These are phyloP conservation scores for Platalea minor DNA, from an alignment of 2,797 vertebrate species.

Conservation along the genomic window DNA sequence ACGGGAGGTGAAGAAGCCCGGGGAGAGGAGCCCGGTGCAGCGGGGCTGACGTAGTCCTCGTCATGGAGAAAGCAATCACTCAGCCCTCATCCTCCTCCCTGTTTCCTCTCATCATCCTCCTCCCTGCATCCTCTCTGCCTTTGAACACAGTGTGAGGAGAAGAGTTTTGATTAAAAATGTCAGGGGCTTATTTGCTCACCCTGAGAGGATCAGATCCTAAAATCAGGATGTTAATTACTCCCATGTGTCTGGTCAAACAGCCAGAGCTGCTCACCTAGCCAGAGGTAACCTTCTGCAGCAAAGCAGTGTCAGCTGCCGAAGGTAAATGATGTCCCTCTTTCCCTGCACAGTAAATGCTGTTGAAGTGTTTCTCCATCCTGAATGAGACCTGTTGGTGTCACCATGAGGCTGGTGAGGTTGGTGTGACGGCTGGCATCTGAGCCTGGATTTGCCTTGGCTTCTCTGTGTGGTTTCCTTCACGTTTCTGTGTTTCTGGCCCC, in stretches of 20 bases:
- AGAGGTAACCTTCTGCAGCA: not conserved
- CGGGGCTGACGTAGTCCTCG: rapidly evolving
- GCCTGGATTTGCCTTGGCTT: not conserved
- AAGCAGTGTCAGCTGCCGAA: rapidly evolving
- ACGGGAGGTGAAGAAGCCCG: rapidly evolving
- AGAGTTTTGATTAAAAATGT: not conserved
- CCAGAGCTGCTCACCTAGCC: not conserved
- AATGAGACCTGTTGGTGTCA: not conserved
- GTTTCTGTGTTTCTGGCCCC: not conserved
- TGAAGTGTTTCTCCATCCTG: not conserved
- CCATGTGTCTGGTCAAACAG: not conserved
- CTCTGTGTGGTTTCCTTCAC: not conserved
- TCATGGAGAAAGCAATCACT: not conserved
- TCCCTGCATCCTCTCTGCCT: not conserved
- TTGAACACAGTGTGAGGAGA: not conserved
- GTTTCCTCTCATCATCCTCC: not conserved
- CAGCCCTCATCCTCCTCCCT: not conserved
- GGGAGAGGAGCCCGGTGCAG: not conserved
- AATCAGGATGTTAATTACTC: not conserved
- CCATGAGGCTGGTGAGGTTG: not conserved
- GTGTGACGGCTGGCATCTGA: not conserved
- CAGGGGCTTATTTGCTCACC: not conserved
- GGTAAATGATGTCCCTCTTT: not conserved
- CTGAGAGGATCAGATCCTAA: not conserved
- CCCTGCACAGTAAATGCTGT: too few relatives aligned